phyloP scores from a whole-genome alignment of 2,113 vertebrate genomes.

The Triplophysa tibetana region DNA sequence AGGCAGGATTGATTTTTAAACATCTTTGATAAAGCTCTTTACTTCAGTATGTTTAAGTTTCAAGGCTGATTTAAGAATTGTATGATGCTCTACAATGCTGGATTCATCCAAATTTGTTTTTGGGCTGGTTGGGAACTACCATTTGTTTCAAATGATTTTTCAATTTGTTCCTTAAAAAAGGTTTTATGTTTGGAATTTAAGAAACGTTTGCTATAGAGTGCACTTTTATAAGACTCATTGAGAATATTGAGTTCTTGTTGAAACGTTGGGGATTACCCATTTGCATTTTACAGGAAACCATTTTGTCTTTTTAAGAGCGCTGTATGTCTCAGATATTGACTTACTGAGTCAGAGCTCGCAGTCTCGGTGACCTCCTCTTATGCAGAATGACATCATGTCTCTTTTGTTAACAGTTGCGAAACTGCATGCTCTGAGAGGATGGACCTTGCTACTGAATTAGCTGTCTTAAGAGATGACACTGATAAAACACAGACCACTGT shows the following conservation, averaged over 20 bases:
- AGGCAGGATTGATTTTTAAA: neutral
- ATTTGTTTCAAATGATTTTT: neutral
- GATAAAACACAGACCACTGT: conserved; percentile 26
- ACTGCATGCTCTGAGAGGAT: conserved; percentile 21
- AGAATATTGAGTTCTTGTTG: conserved; percentile 29
- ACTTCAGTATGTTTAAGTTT: conserved; percentile 4
- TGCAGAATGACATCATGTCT: conserved; percentile 38
- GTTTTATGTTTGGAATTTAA: conserved; percentile 8
- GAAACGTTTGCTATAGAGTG: neutral
- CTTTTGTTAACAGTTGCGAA: conserved; percentile 25
- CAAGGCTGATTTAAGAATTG: neutral
- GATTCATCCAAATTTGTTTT: neutral
- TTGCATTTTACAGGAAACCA: conserved; percentile 6
- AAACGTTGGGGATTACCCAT: conserved; percentile 1
- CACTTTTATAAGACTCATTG: conserved; percentile 5
- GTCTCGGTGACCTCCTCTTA: conserved; percentile 20
- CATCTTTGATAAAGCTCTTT: neutral
- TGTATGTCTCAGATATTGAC: conserved; percentile 7
- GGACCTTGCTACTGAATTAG: conserved; percentile 28
- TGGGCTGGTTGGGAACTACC: neutral
- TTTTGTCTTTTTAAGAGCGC: conserved; percentile 15
- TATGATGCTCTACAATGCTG: neutral
- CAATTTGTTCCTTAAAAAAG: conserved; percentile 15
- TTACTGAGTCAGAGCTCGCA: conserved; percentile 29
- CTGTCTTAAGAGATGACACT: conserved; percentile 40